Percentiles rank a stretch among this genome's conserved stretches.
These are phyloP conservation scores for Festucalex cinctus DNA, from an alignment of 2,113 vertebrate genomes.

Conservation along the genomic window DNA sequence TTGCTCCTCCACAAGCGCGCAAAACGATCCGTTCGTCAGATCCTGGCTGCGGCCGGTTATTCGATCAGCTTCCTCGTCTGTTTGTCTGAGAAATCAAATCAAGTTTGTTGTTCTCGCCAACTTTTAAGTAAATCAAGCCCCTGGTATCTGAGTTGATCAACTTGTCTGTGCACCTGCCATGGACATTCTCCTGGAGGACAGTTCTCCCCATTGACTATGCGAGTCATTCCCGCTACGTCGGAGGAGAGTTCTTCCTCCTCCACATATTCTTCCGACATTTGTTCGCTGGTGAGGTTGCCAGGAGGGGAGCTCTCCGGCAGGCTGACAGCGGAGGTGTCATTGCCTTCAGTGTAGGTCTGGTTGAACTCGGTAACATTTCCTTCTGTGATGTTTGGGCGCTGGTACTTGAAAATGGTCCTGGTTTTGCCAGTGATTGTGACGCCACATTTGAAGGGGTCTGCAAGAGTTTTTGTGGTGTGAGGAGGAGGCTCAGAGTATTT, in stretches of 20 bases:
- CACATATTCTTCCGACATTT: background rate
- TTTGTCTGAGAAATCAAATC: background rate
- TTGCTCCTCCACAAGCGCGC: too few relatives aligned
- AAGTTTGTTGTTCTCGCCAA: background rate
- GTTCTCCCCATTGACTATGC: slow-evolving; percentile 78
- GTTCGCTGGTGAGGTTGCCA: accelerated
- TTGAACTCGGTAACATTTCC: background rate
- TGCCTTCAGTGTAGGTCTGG: background rate
- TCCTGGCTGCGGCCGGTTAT: background rate
- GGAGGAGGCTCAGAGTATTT: background rate
- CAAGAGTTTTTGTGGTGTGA: slow-evolving; percentile 8
- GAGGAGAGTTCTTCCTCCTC: background rate
- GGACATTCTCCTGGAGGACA: slow-evolving; percentile 85
- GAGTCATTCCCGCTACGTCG: background rate
- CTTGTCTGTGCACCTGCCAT: slow-evolving; percentile 85
- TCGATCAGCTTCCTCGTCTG: background rate
- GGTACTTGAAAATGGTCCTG: slow-evolving; percentile 27
- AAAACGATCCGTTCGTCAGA: too few relatives aligned
- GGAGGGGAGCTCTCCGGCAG: background rate
- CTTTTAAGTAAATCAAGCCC: background rate
- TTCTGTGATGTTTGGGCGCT: background rate
- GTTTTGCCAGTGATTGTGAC: slow-evolving; percentile 1
- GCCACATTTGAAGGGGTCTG: slow-evolving; percentile 59
- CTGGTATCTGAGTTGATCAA: background rate
- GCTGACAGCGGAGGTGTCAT: background rate